Conservation (phyloP, 1,140 invertebrate genomes). For the Drosophila pachea region DNA sequence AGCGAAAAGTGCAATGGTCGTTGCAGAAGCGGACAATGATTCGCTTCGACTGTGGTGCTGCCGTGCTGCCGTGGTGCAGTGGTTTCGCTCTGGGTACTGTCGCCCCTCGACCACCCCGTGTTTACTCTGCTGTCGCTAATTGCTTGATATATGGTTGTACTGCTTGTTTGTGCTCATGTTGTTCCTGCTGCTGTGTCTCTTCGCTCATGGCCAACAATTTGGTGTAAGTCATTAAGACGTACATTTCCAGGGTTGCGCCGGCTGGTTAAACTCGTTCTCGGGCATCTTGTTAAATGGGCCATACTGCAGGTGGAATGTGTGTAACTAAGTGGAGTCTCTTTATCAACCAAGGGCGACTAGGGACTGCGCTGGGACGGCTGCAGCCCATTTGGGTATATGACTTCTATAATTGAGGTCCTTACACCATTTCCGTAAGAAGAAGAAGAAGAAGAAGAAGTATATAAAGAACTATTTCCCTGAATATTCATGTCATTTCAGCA, state of each 20-base stretch:
- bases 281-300: conserved; percentile 39
- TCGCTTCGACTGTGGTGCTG: conserved; percentile 4
- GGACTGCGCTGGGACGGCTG: too few species aligned
- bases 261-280: not conserved
- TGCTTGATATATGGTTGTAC: conserved; percentile 60
- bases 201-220: conserved; percentile 53
- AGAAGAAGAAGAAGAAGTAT: too few species aligned
- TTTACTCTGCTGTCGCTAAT: conserved; percentile 72
- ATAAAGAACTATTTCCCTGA: too few species aligned
- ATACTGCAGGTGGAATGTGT: conserved; percentile 33
- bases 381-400: too few species aligned
- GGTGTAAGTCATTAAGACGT: conserved; percentile 45
- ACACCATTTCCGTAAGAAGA: too few species aligned
- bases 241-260: conserved; percentile 27
- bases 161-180: conserved; percentile 27
- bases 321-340: not conserved
- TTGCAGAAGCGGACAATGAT: conserved; percentile 25
- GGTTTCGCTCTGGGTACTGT: conserved; percentile 7
- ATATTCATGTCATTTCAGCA: too few species aligned
- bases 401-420: too few species aligned
- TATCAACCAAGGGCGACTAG: too few species aligned
- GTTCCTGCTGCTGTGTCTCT: conserved; percentile 41
- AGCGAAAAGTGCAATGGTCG: conserved; percentile 61
- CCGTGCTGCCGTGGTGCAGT: not conserved
- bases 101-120: conserved; percentile 36